Evolutionary conservation across 2,797 vertebrate genomes (phyloP), one percentile per base, ranked within the genome.

Genomic region (Synanceia verrucosa): DNA sequence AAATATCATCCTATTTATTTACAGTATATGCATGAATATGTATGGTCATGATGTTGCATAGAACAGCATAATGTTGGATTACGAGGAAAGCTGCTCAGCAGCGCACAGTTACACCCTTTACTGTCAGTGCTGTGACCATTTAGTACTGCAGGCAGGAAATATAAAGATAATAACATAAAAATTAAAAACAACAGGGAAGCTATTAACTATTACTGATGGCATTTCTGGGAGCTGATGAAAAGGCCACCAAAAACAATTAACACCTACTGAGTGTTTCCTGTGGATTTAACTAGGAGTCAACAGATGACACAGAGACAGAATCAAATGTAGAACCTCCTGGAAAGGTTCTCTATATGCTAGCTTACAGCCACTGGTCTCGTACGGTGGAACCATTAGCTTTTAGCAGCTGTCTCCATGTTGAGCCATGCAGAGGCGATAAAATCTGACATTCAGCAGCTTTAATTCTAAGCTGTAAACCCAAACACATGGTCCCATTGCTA

Each of bases 191-290:
- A 53, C 46, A 41, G 41, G 36, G 41, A 64, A 64, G 29, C 43
- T 2, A 55, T 64, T 60, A 65, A 60, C 33, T 37, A 26, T 47
- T 61, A 60, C 53, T 70, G 64, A 62, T 65, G 44, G 57, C 7
- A 65, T 65, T 62, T 65, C 33, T 10, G 16, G 31, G 21, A 57
- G 48, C 44, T 29, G 37, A 56, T 62, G 56, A 69, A 73, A 79
- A 63, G 44, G 59, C 50, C 53, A 62, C n/a, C 4, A 47, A 55
- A n/a, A 65, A 68, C 51, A 58, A 53, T 69, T 61, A 73, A 47
- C 59, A 37, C 34, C 34, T 29, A 10, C 65, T 60, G 52, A 63
- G 18, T 12, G 12, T 9, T n/a, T 33, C 19, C 55, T 41, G 33
- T 34, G 29, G 52, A 23, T 41, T 51, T 29, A 28, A 61, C 21